Evolutionary conservation across 2,113 vertebrate species (phyloP).

Genomic region (Misgurnus anguillicaudatus): DNA sequence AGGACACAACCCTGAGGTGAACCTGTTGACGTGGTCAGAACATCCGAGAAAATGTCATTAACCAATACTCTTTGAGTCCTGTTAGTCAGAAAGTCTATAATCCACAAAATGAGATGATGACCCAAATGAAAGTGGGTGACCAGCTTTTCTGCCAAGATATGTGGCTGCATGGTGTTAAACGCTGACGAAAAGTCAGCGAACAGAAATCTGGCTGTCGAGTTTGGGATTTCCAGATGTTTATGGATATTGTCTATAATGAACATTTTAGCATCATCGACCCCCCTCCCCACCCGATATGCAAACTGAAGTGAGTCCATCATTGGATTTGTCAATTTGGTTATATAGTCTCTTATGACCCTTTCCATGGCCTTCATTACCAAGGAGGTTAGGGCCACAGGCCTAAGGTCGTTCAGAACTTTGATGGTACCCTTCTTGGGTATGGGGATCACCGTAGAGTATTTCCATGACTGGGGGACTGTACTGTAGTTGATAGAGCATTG

Average conservation of each 20-base stretch:
- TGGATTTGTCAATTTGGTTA: too few relatives aligned
- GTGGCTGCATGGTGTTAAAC: constrained; percentile 13
- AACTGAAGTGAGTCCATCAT: too few relatives aligned
- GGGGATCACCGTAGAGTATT: constrained; percentile 15
- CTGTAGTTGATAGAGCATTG: not conserved
- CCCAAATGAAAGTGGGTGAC: not conserved
- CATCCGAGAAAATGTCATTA: too few relatives aligned
- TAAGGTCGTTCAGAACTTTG: constrained; percentile 6
- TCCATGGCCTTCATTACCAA: not conserved
- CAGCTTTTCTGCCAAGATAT: not conserved
- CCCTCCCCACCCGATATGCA: too few relatives aligned
- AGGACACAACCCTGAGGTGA: too few relatives aligned
- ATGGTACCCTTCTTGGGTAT: constrained; percentile 10
- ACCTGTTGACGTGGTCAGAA: too few relatives aligned
- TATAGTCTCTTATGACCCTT: too few relatives aligned
- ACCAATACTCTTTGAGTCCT: too few relatives aligned
- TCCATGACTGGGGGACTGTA: constrained; percentile 5
- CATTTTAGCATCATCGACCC: too few relatives aligned
- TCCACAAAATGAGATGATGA: constrained; percentile 20
- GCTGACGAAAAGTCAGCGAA: constrained; percentile 22
- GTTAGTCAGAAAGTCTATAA: constrained; percentile 9
- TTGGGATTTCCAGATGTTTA: too few relatives aligned
- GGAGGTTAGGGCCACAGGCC: constrained; percentile 35
- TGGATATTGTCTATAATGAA: too few relatives aligned
- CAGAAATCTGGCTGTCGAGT: not conserved